phyloP scores from a whole-genome alignment of 2,888 invertebrate genomes.

The Diploptera punctata region DNA sequence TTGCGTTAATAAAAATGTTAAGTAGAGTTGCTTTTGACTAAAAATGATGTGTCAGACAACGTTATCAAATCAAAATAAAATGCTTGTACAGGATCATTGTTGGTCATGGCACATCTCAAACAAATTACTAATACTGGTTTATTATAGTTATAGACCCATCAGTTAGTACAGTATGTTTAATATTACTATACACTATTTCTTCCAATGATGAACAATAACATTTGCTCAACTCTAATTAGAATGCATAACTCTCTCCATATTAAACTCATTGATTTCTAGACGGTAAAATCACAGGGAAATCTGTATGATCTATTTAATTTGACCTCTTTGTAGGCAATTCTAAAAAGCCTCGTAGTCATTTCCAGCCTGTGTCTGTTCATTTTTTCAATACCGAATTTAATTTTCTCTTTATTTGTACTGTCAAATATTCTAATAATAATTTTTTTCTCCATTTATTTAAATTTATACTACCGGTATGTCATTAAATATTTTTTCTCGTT shows the following conservation, averaged over 20 bases:
- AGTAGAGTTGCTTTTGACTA: neutral
- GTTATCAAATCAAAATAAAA: neutral
- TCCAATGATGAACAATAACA: neutral
- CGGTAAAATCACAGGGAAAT: too few species aligned
- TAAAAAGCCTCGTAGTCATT: too few species aligned
- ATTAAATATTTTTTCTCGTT: too few species aligned
- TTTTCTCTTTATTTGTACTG: neutral
- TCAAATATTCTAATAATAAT: too few species aligned
- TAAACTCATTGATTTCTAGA: too few species aligned
- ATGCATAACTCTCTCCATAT: neutral
- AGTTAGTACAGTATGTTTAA: neutral
- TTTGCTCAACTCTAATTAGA: neutral
- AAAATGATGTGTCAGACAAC: neutral
- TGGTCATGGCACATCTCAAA: conserved; percentile 2
- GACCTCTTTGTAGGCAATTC: too few species aligned
- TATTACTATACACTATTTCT: neutral
- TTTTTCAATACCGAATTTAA: neutral
- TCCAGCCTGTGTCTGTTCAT: too few species aligned
- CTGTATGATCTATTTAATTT: too few species aligned
- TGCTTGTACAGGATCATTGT: neutral
- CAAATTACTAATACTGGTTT: neutral
- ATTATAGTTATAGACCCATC: neutral
- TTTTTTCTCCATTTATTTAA: too few species aligned
- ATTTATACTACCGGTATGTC: too few species aligned
- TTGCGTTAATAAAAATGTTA: neutral